Evolutionary conservation across 2,113 vertebrate genomes (phyloP).

Genomic region (Polypterus senegalus): DNA sequence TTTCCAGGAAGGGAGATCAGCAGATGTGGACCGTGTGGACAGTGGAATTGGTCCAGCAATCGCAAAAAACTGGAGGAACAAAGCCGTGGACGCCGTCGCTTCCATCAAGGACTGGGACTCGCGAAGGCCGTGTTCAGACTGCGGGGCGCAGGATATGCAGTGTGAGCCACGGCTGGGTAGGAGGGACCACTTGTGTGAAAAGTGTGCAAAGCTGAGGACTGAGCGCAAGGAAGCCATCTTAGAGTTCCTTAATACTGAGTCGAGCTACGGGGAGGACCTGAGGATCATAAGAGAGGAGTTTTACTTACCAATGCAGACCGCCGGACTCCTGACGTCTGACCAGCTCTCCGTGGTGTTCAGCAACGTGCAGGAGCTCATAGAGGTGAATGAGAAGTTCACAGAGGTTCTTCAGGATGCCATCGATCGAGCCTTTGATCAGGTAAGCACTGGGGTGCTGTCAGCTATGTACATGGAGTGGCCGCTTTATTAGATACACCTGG

Average conservation of each 20-base stretch:
- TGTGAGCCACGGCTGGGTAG: slow-evolving; percentile 32
- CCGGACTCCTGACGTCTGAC: slow-evolving; percentile 63
- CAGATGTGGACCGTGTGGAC: slow-evolving; percentile 67
- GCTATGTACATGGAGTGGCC: no score
- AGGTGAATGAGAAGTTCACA: slow-evolving; percentile 72
- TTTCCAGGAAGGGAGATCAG: slow-evolving; percentile 32
- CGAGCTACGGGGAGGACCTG: slow-evolving; percentile 72
- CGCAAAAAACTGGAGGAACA: slow-evolving; percentile 62
- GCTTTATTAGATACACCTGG: no score
- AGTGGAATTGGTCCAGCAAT: slow-evolving; percentile 68
- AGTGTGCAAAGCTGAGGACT: slow-evolving; percentile 63
- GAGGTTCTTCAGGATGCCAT: slow-evolving; percentile 77
- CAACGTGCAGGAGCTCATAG: slow-evolving; percentile 76
- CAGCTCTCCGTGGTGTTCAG: slow-evolving; percentile 70
- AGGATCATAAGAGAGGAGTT: slow-evolving; percentile 80
- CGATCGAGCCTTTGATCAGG: slow-evolving; percentile 72
- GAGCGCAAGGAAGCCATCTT: slow-evolving; percentile 79
- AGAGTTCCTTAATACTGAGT: slow-evolving; percentile 81
- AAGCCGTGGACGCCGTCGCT: slow-evolving; percentile 38
- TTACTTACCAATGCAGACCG: slow-evolving; percentile 73
- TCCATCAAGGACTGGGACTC: slow-evolving; percentile 61
- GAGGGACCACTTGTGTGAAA: slow-evolving; percentile 61
- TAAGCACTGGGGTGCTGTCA: slow-evolving; percentile 21
- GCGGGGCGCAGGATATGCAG: slow-evolving; percentile 59
- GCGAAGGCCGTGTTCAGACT: slow-evolving; percentile 69